These are phyloP conservation scores for Cordilura impudica DNA, from an alignment of 2,888 invertebrate species.

Conservation along the genomic window DNA sequence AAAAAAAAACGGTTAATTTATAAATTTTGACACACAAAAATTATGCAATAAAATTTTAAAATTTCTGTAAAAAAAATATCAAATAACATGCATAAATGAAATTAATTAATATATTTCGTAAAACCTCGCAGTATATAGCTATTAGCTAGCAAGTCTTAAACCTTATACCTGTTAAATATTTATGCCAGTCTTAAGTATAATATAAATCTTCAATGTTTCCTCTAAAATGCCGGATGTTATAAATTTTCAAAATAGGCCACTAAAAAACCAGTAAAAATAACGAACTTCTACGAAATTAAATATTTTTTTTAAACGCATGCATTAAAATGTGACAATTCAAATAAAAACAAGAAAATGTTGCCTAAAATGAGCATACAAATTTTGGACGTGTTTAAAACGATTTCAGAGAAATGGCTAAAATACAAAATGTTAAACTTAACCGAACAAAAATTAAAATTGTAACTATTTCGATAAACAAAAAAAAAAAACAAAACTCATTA, in stretches of 20 bases:
- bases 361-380: constrained; percentile 35
- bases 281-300: constrained; percentile 24
- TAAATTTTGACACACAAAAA: no score
- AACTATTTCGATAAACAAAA: constrained; percentile 49
- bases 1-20: no score
- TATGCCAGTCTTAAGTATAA: constrained; percentile 23
- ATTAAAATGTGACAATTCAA: constrained; percentile 47
- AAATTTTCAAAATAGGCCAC: constrained; percentile 39
- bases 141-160: no score
- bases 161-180: no score
- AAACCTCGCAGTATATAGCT: no score
- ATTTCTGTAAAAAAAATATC: no score
- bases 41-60: no score
- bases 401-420: constrained; percentile 35
- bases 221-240: constrained; percentile 55
- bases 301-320: neutral
- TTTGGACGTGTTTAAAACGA: constrained; percentile 43
- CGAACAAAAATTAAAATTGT: constrained; percentile 49
- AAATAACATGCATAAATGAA: no score
- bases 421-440: neutral
- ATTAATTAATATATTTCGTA: no score
- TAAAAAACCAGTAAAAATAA: constrained; percentile 10
- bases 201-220: constrained; percentile 51
- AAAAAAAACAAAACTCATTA: constrained; percentile 24
- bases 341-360: constrained; percentile 40